Conservation (phyloP, 2,797 vertebrate species). For the Lophotriccus pileatus region DNA sequence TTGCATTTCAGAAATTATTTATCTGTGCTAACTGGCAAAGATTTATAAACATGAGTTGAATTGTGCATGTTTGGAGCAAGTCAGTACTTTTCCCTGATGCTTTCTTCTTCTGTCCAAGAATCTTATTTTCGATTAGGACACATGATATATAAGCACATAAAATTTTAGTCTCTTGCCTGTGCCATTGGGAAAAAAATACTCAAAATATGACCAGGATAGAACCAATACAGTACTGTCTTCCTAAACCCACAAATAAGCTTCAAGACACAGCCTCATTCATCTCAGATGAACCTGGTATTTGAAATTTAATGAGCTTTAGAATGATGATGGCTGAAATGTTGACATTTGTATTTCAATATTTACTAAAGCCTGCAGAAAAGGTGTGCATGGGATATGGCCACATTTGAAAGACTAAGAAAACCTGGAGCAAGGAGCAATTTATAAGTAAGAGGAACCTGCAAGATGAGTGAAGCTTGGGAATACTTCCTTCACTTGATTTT, state of each 20-base stretch:
- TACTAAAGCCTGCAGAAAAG: neutral
- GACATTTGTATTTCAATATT: neutral
- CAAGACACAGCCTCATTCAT: neutral
- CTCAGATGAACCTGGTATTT: neutral
- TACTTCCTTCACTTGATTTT: slow-evolving; percentile 8
- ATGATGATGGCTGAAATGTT: neutral
- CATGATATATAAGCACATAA: slow-evolving; percentile 7
- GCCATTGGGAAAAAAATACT: neutral
- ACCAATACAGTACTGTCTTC: neutral
- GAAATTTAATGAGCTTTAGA: slow-evolving; percentile 4
- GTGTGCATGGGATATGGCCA: neutral
- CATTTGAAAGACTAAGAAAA: neutral
- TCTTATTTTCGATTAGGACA: neutral
- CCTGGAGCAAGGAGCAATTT: neutral
- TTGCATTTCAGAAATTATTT: slow-evolving; percentile 32
- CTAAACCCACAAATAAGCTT: neutral
- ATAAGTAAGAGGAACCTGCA: neutral
- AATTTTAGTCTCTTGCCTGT: neutral
- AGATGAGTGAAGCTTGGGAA: neutral
- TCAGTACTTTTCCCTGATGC: neutral
- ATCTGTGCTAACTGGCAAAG: slow-evolving; percentile 11
- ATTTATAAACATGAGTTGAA: slow-evolving; percentile 26
- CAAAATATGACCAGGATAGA: neutral
- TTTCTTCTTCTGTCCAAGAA: slow-evolving; percentile 11
- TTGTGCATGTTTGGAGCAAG: neutral